Percentiles rank a stretch among this genome's conserved stretches.
These are phyloP conservation scores for Unio pictorum DNA, from an alignment of 2,888 invertebrate species.

Conservation along the genomic window DNA sequence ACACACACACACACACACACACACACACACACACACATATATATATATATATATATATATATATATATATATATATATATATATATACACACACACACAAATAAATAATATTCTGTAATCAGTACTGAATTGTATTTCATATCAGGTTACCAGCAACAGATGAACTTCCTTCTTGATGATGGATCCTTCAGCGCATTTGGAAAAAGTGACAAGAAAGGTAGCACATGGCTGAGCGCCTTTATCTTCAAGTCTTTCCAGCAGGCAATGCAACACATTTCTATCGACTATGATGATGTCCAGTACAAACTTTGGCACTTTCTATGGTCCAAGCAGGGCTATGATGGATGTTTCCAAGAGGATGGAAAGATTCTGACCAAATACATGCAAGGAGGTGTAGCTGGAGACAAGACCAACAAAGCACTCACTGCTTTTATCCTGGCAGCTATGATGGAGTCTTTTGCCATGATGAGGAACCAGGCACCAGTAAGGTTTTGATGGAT, in stretches of 20 bases:
- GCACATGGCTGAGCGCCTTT: constrained; percentile 80
- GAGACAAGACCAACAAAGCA: constrained; percentile 33
- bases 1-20: too few species aligned
- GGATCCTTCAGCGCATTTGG: constrained; percentile 71
- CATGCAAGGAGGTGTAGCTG: constrained; percentile 64
- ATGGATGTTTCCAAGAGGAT: constrained; percentile 82
- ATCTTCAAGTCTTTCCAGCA: constrained; percentile 81
- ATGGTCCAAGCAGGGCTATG: constrained; percentile 78
- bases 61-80: too few species aligned
- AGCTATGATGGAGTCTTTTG: constrained; percentile 62
- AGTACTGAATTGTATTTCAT: background rate
- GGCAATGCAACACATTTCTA: constrained; percentile 70
- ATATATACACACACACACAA: background rate
- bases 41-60: too few species aligned
- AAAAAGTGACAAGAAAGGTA: constrained; percentile 51
- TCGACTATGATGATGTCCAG: constrained; percentile 77
- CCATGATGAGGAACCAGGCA: constrained; percentile 50
- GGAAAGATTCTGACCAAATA: constrained; percentile 67
- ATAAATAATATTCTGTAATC: background rate
- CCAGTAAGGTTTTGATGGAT: constrained; percentile 33
- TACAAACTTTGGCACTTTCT: constrained; percentile 53
- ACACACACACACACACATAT: too few species aligned
- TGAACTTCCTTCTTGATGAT: constrained; percentile 81
- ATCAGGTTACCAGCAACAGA: constrained; percentile 87
- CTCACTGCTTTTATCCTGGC: constrained; percentile 65